Evolutionary conservation across 1,140 invertebrate genomes (phyloP).

Genomic region (Papilio glaucus): DNA sequence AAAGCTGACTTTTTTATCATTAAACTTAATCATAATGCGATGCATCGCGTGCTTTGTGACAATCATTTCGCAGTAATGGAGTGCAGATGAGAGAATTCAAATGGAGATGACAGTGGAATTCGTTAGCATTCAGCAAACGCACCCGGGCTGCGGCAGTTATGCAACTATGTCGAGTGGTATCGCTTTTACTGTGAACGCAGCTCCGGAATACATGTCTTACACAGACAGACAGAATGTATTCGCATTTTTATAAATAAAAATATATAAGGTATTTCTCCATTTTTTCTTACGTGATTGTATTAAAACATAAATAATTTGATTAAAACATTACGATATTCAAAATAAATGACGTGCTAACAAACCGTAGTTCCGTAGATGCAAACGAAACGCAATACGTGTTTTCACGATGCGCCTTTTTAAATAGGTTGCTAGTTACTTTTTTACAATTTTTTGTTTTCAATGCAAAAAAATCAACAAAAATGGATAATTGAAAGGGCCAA

Average conservation of each 20-base stretch:
- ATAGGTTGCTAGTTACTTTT: too few relatives aligned
- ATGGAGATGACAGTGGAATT: conserved; percentile 16
- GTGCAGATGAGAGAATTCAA: conserved; percentile 26
- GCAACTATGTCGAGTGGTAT: conserved; percentile 25
- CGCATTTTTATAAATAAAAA: background rate
- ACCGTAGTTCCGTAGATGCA: too few relatives aligned
- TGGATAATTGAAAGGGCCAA: too few relatives aligned
- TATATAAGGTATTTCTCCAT: background rate
- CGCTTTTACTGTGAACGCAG: background rate
- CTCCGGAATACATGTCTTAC: background rate
- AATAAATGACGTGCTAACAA: too few relatives aligned
- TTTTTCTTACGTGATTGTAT: too few relatives aligned
- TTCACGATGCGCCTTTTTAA: too few relatives aligned
- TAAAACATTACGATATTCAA: too few relatives aligned
- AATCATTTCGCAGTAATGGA: conserved; percentile 28
- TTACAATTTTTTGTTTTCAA: too few relatives aligned
- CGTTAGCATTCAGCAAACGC: conserved; percentile 21
- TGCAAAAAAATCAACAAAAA: too few relatives aligned
- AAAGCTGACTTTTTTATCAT: too few relatives aligned
- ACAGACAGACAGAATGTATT: background rate
- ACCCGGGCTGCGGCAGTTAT: background rate
- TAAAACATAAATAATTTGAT: too few relatives aligned
- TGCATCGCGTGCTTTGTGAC: conserved; percentile 4
- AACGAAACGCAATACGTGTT: too few relatives aligned
- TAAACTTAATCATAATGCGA: background rate